phyloP scores from a whole-genome alignment of 2,797 vertebrate genomes.

The Typhlichthys subterraneus region DNA sequence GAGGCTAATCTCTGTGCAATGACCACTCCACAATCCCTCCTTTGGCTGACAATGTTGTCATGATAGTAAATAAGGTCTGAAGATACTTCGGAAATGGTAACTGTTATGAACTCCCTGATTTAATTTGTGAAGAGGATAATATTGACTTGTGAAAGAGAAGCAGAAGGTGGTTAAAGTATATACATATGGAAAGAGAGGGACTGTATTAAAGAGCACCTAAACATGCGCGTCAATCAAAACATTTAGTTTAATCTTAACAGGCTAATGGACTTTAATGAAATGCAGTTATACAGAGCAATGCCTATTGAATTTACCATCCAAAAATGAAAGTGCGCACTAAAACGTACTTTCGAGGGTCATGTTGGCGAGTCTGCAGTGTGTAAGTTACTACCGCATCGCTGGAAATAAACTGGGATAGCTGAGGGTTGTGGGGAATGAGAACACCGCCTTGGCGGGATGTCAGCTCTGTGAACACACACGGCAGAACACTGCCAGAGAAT shows the following conservation, averaged over 20 bases:
- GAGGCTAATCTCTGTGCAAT: slow-evolving; percentile 2
- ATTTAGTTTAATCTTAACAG: too few relatives aligned
- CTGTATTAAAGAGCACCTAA: background rate
- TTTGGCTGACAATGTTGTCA: slow-evolving; percentile 29
- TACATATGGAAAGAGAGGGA: background rate
- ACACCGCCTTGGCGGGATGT: slow-evolving; percentile 68
- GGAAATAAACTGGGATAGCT: slow-evolving; percentile 33
- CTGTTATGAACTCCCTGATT: slow-evolving; percentile 30
- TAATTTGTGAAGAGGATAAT: background rate
- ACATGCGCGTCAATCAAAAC: background rate
- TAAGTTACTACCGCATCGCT: slow-evolving; percentile 37
- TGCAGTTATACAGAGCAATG: too few relatives aligned
- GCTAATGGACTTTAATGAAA: too few relatives aligned
- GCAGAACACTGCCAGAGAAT: slow-evolving; percentile 55
- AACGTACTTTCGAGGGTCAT: background rate
- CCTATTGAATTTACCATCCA: too few relatives aligned
- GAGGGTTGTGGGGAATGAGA: slow-evolving; percentile 42
- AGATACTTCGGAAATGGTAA: slow-evolving; percentile 41
- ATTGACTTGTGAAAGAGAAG: background rate
- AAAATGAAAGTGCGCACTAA: background rate
- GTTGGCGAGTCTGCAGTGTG: slow-evolving; percentile 6
- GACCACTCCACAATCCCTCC: slow-evolving; percentile 25
- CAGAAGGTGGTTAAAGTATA: background rate
- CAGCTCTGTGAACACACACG: slow-evolving; percentile 56
- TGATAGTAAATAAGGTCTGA: slow-evolving; percentile 9